A percentile compares a stretch with the other conserved stretches of the same genome.
These are phyloP conservation scores for Momotus momota DNA, from an alignment of 2,797 vertebrate genomes.

Conservation along the genomic window DNA sequence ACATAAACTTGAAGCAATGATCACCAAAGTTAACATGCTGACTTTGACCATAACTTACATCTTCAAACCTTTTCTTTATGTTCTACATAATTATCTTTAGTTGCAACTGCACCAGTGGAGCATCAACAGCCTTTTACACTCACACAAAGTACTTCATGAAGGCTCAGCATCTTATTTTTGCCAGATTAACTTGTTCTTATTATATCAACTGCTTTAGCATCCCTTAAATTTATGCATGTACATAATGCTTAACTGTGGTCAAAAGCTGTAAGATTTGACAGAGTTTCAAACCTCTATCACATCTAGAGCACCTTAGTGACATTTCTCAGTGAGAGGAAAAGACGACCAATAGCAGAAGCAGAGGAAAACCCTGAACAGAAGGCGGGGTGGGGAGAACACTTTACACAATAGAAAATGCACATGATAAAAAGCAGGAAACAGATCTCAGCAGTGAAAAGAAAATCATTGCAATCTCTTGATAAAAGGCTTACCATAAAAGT, in stretches of 20 bases:
- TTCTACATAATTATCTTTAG: not conserved
- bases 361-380: not conserved
- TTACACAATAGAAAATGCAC: not conserved
- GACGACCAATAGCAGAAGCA: not conserved
- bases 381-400: not conserved
- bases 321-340: not conserved
- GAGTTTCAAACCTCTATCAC: not conserved
- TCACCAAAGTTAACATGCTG: not conserved
- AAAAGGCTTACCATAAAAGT: not conserved
- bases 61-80: not conserved
- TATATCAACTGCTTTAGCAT: not conserved
- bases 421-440: not conserved
- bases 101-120: not conserved
- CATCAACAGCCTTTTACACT: not conserved
- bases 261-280: not conserved
- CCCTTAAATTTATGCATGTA: not conserved
- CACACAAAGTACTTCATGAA: not conserved
- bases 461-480: not conserved
- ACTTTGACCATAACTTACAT: not conserved
- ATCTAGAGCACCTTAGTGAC: not conserved
- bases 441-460: not conserved
- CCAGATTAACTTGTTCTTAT: not conserved
- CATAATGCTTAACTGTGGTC: not conserved
- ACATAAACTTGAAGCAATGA: not conserved
- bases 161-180: not conserved